Conservation (phyloP, 1,140 invertebrate genomes). For the Drosophila littoralis region DNA sequence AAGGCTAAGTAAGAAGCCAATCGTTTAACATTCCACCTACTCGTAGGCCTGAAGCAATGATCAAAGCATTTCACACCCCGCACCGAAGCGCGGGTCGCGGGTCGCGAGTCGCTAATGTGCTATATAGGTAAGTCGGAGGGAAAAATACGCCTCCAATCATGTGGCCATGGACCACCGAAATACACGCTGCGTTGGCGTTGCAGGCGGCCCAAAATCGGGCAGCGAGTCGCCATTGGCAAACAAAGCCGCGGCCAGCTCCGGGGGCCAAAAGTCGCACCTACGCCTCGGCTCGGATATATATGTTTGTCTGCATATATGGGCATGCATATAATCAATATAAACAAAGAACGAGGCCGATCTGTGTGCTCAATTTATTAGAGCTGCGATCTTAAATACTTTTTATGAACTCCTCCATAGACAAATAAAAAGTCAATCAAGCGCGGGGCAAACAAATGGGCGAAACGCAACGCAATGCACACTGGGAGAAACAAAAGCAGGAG, state of each 20-base stretch:
- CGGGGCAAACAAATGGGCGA: constrained; percentile 22
- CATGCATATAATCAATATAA: constrained; percentile 64
- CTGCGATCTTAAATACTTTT: constrained; percentile 68
- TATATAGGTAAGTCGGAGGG: constrained; percentile 24
- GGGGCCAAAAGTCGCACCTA: constrained; percentile 54
- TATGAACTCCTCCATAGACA: constrained; percentile 63
- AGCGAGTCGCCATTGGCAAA: constrained; percentile 59
- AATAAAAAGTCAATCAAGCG: constrained; percentile 52
- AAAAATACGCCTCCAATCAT: constrained; percentile 56
- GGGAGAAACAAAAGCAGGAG: background rate
- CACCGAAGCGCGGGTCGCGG: constrained; percentile 36
- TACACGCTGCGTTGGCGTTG: constrained; percentile 48
- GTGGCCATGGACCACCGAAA: constrained; percentile 33
- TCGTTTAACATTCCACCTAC: constrained; percentile 38
- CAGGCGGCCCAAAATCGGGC: background rate
- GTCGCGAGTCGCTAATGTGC: constrained; percentile 48
- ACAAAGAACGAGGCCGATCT: constrained; percentile 39
- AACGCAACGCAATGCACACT: background rate
- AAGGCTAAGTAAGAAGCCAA: constrained; percentile 26
- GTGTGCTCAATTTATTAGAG: constrained; percentile 57
- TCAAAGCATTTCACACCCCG: constrained; percentile 72
- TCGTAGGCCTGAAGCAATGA: constrained; percentile 38
- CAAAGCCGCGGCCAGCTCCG: constrained; percentile 10
- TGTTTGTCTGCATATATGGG: background rate
- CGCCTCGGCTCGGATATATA: constrained; percentile 2